A percentile compares a stretch with the other conserved stretches of the same genome.
These are phyloP conservation scores for Apis laboriosa DNA, from an alignment of 1,140 invertebrate species.

Conservation along the genomic window DNA sequence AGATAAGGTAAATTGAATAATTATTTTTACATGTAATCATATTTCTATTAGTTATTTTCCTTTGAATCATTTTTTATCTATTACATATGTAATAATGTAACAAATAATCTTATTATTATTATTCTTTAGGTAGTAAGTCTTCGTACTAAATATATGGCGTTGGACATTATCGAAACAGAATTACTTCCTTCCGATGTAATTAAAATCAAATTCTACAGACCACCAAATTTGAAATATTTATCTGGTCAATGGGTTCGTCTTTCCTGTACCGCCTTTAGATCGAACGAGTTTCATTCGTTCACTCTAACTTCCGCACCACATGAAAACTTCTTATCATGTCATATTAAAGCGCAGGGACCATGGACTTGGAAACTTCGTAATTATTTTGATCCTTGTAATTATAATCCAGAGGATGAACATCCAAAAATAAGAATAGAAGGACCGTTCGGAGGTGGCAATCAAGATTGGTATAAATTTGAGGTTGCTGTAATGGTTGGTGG, in stretches of 20 bases:
- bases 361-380: constrained; percentile 99
- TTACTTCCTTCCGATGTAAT: constrained; percentile 97
- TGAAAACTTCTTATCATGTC: constrained; percentile 97
- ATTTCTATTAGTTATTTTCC: neutral
- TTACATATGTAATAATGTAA: too few relatives aligned
- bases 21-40: neutral
- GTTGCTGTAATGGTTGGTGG: constrained; percentile 99
- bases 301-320: constrained; percentile 99
- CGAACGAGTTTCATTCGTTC: constrained; percentile 98
- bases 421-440: constrained; percentile 97
- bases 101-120: neutral
- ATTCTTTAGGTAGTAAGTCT: constrained; percentile 89
- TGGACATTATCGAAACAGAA: constrained; percentile 97
- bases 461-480: constrained; percentile 99
- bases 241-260: constrained; percentile 95
- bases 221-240: constrained; percentile 97
- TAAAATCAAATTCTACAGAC: constrained; percentile 95
- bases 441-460: constrained; percentile 99
- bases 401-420: constrained; percentile 91
- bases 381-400: constrained; percentile 97
- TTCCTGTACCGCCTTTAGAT: constrained; percentile 94
- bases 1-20: constrained; percentile 87
- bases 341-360: constrained; percentile 98
- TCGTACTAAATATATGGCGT: constrained; percentile 94
- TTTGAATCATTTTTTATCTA: neutral